These are phyloP conservation scores for Drosophila imparisetae DNA, from an alignment of 2,888 invertebrate genomes.

Conservation along the genomic window DNA sequence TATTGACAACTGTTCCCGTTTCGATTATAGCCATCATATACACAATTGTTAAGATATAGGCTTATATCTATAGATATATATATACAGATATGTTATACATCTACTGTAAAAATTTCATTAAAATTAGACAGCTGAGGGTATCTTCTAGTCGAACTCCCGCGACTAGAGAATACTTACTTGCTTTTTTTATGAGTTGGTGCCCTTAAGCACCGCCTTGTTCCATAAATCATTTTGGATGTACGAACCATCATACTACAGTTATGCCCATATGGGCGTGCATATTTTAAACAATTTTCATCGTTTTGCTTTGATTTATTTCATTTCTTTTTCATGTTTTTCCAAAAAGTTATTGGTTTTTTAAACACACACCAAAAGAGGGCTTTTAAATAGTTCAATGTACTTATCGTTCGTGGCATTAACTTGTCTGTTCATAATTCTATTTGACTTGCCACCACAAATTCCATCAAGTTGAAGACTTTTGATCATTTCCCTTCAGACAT, in stretches of 20 bases:
- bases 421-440: conserved; percentile 55
- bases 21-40: not conserved
- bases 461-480: conserved; percentile 45
- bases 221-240: conserved; percentile 56
- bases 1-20: not conserved
- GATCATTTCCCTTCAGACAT: not conserved
- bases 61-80: not conserved
- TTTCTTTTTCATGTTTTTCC: conserved; percentile 18
- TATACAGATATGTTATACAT: not conserved
- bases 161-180: not conserved
- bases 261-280: conserved; percentile 51
- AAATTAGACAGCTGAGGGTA: not conserved
- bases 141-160: not conserved
- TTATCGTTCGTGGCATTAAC: conserved; percentile 54
- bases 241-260: conserved; percentile 19
- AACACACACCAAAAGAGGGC: conserved; percentile 8
- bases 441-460: conserved; percentile 42
- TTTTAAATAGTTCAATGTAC: conserved; percentile 13
- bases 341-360: conserved; percentile 5
- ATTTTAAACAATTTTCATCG: conserved; percentile 59
- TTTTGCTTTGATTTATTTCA: conserved; percentile 51
- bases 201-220: conserved; percentile 43
- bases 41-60: not conserved
- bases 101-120: not conserved
- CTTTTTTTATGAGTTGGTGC: conserved; percentile 30